Evolutionary conservation across 1,140 invertebrate genomes (phyloP).

Genomic region (Leucophenga varia): DNA sequence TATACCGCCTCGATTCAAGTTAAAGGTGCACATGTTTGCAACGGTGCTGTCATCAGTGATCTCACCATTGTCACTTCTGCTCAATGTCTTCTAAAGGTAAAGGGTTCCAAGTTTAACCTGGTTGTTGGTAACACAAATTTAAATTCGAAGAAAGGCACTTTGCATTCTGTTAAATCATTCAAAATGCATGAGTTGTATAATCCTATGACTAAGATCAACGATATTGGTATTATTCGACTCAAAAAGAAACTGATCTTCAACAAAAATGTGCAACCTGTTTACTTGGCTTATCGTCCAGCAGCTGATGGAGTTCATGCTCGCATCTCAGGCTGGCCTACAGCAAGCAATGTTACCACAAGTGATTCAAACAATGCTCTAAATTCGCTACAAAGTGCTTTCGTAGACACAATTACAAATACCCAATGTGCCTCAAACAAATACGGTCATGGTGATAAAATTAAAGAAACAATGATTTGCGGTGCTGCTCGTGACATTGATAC

Average conservation of each 20-base stretch:
- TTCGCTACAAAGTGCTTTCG: too few relatives aligned
- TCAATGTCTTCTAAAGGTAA: slow-evolving; percentile 52
- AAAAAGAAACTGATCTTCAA: too few relatives aligned
- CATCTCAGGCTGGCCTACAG: too few relatives aligned
- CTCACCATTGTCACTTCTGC: slow-evolving; percentile 59
- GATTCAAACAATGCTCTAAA: too few relatives aligned
- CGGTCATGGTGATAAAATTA: slow-evolving; percentile 3
- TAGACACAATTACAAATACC: too few relatives aligned
- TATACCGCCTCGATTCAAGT: slow-evolving; percentile 38
- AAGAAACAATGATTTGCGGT: slow-evolving; percentile 48
- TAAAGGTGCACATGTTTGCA: slow-evolving; percentile 56
- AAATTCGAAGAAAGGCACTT: slow-evolving; percentile 20
- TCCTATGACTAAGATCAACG: slow-evolving; percentile 20
- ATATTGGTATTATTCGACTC: too few relatives aligned
- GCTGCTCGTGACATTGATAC: slow-evolving; percentile 16
- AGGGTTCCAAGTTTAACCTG: slow-evolving; percentile 4
- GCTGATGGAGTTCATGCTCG: too few relatives aligned
- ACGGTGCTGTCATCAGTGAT: slow-evolving; percentile 60
- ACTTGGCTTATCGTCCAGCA: too few relatives aligned
- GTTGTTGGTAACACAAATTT: slow-evolving; percentile 24
- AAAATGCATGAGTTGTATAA: slow-evolving; percentile 30
- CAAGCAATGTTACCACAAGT: too few relatives aligned
- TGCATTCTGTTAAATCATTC: slow-evolving; percentile 34
- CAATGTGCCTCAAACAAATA: not conserved
- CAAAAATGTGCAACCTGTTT: too few relatives aligned